phyloP scores from a whole-genome alignment of 2,888 invertebrate genomes.

The Prenolepis imparis region DNA sequence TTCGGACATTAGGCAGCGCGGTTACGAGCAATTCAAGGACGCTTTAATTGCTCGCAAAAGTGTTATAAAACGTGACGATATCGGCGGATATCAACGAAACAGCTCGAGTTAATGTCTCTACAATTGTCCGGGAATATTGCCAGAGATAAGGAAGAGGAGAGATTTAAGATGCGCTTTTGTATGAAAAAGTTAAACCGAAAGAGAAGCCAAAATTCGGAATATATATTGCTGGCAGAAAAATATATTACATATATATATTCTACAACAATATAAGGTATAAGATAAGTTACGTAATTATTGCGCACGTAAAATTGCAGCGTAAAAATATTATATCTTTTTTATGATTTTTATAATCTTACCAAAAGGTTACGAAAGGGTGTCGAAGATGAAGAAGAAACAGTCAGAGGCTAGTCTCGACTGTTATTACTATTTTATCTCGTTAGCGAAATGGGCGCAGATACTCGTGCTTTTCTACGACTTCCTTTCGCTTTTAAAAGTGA shows the following conservation, averaged over 20 bases:
- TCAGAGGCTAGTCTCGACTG: constrained; percentile 35
- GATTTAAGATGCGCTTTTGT: constrained; percentile 15
- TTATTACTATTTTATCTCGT: constrained; percentile 71
- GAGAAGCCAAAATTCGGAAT: neutral
- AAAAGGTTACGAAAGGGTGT: constrained; percentile 6
- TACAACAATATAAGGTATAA: neutral
- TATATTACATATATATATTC: neutral
- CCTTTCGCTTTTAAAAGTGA: constrained; percentile 70
- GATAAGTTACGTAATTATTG: neutral
- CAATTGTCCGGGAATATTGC: constrained; percentile 15
- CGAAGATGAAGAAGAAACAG: constrained; percentile 14
- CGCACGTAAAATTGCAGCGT: neutral
- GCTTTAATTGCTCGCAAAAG: constrained; percentile 44
- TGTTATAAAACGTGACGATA: constrained; percentile 11
- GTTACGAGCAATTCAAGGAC: constrained; percentile 20
- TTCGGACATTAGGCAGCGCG: neutral
- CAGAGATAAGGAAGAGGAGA: constrained; percentile 17
- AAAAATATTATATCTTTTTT: neutral
- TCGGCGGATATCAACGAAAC: constrained; percentile 22
- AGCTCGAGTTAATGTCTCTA: constrained; percentile 30
- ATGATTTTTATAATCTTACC: neutral
- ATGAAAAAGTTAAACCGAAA: neutral
- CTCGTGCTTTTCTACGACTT: constrained; percentile 66
- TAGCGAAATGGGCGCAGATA: constrained; percentile 65
- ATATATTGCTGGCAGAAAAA: neutral